Conservation (phyloP, 2,888 invertebrate genomes). For the Trichogramma dendrolimi region DNA sequence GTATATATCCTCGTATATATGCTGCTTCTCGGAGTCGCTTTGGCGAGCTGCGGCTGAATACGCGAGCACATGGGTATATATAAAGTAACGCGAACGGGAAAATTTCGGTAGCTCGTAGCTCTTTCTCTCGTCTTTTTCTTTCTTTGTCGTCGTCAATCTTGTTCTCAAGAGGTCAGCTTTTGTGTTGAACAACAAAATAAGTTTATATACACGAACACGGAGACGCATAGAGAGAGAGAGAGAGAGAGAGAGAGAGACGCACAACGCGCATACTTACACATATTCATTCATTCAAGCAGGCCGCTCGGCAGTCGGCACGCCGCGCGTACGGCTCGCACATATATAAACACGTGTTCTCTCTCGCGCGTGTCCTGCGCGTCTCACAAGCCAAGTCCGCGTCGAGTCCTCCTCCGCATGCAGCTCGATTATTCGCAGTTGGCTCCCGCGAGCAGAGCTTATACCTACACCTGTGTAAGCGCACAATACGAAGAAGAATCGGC, state of each 20-base stretch:
- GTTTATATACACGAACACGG: not conserved
- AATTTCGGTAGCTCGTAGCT: no score
- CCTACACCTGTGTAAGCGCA: not conserved
- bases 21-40: no score
- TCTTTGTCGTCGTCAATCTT: no score
- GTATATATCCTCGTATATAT: no score
- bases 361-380: not conserved
- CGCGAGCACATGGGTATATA: no score
- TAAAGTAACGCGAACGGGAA: no score
- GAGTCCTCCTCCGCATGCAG: not conserved
- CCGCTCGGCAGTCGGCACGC: constrained; percentile 12
- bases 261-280: constrained; percentile 19
- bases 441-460: not conserved
- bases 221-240: not conserved
- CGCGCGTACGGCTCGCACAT: not conserved
- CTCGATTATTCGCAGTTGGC: not conserved
- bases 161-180: no score
- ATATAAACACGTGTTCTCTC: constrained; percentile 3
- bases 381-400: not conserved
- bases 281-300: constrained; percentile 22
- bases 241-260: not conserved
- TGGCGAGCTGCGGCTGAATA: no score
- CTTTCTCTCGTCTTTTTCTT: no score
- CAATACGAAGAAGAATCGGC: not conserved
- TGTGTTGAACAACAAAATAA: no score